A percentile compares a stretch with the other conserved stretches of the same genome.
These are phyloP conservation scores for Zaprionus inermis DNA, from an alignment of 1,140 invertebrate genomes.

Conservation along the genomic window DNA sequence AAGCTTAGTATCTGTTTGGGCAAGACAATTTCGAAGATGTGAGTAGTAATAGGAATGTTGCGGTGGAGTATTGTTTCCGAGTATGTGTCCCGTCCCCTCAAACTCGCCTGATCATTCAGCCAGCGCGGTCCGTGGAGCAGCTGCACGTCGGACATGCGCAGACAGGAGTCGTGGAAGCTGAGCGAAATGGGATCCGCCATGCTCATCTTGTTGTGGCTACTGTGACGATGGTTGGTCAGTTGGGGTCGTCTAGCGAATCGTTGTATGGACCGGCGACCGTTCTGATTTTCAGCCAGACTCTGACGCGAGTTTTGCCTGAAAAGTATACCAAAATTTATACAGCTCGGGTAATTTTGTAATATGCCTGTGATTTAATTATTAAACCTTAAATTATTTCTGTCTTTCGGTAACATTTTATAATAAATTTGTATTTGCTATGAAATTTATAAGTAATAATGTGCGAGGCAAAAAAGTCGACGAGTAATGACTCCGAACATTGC, in stretches of 20 bases:
- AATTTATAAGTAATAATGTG: background rate
- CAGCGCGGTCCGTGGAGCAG: conserved; percentile 91
- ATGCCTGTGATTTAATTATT: background rate
- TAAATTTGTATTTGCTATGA: background rate
- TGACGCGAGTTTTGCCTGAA: conserved; percentile 61
- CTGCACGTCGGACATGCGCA: conserved; percentile 92
- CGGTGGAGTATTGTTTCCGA: too few relatives aligned
- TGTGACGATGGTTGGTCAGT: background rate
- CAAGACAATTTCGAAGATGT: background rate
- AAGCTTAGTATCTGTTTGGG: conserved; percentile 86
- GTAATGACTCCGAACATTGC: conserved; percentile 3
- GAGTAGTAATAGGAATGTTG: too few relatives aligned
- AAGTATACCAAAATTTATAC: conserved; percentile 1
- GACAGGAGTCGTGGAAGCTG: conserved; percentile 92
- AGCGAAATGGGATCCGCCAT: conserved; percentile 86
- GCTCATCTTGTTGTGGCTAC: conserved; percentile 56
- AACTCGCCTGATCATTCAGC: conserved; percentile 91
- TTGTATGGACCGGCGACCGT: conserved; percentile 16
- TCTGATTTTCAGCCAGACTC: conserved; percentile 59
- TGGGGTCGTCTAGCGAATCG: conserved; percentile 16
- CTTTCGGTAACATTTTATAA: conserved; percentile 55
- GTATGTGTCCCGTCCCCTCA: too few relatives aligned
- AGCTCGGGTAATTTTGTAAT: background rate
- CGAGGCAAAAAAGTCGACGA: background rate
- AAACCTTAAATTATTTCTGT: conserved; percentile 47